phyloP scores from a whole-genome alignment of 2,113 vertebrate species.

The Pycnonotus jocosus region DNA sequence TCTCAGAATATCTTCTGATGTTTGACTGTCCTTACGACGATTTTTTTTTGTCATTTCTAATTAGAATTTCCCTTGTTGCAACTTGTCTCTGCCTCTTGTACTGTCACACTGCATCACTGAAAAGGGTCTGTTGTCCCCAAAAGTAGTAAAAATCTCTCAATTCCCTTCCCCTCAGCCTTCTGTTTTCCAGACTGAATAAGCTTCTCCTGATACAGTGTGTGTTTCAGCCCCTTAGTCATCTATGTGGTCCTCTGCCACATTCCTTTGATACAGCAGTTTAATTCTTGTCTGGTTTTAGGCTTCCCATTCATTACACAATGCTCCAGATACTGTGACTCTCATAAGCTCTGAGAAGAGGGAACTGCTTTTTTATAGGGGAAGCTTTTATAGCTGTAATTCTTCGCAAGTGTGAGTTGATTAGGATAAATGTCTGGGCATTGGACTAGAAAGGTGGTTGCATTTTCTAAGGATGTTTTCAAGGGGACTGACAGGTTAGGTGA shows the following conservation, averaged over 20 bases:
- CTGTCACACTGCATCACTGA: neutral
- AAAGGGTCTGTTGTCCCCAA: neutral
- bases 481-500: rapidly evolving
- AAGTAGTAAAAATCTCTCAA: neutral
- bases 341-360: neutral
- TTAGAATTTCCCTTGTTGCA: neutral
- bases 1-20: neutral
- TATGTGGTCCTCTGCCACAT: neutral
- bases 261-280: neutral
- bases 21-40: neutral
- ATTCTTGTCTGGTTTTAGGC: neutral
- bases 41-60: neutral
- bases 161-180: neutral
- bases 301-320: neutral
- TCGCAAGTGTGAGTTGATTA: neutral
- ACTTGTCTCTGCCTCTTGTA: neutral
- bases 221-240: neutral
- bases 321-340: neutral
- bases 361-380: neutral
- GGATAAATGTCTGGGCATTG: neutral
- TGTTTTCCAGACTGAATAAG: neutral
- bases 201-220: neutral
- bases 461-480: neutral
- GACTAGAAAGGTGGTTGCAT: neutral
- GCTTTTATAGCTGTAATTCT: neutral